Evolutionary conservation across 2,888 invertebrate species (phyloP).

Genomic region (Lingula anatina): DNA sequence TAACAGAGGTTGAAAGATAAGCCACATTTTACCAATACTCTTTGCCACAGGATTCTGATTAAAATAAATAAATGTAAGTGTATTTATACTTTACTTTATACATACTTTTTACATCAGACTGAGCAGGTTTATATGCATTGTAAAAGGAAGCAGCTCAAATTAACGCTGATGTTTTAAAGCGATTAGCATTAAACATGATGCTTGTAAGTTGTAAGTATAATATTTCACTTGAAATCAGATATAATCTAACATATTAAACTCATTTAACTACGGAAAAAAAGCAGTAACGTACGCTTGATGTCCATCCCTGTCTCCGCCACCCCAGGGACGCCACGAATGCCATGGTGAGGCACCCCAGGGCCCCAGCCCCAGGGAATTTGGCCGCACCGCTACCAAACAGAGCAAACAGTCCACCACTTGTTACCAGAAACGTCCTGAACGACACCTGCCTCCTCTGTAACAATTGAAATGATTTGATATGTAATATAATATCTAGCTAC

Average conservation of each 20-base stretch:
- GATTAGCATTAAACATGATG: too few relatives aligned
- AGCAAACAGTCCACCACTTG: constrained; percentile 73
- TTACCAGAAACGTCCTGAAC: constrained; percentile 66
- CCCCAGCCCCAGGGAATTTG: constrained; percentile 61
- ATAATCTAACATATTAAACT: too few relatives aligned
- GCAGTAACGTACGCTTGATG: too few relatives aligned
- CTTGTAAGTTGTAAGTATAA: too few relatives aligned
- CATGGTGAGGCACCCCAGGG: constrained; percentile 60
- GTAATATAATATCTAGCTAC: too few relatives aligned
- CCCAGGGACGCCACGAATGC: constrained; percentile 33
- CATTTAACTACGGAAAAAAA: too few relatives aligned
- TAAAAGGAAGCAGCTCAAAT: too few relatives aligned
- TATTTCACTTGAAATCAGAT: too few relatives aligned
- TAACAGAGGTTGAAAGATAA: constrained; percentile 87
- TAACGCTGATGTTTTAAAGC: too few relatives aligned
- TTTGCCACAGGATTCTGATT: constrained; percentile 69
- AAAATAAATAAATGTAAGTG: constrained; percentile 14
- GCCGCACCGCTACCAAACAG: constrained; percentile 79
- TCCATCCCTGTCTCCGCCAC: constrained; percentile 28
- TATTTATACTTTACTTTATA: too few relatives aligned
- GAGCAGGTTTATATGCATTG: too few relatives aligned
- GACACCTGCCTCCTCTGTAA: constrained; percentile 13
- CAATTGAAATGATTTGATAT: background rate
- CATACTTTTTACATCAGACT: too few relatives aligned
- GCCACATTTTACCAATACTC: constrained; percentile 86